Base-by-base conservation (phyloP, 2,797 vertebrate genomes). In the Acanthopagrus latus region DNA sequence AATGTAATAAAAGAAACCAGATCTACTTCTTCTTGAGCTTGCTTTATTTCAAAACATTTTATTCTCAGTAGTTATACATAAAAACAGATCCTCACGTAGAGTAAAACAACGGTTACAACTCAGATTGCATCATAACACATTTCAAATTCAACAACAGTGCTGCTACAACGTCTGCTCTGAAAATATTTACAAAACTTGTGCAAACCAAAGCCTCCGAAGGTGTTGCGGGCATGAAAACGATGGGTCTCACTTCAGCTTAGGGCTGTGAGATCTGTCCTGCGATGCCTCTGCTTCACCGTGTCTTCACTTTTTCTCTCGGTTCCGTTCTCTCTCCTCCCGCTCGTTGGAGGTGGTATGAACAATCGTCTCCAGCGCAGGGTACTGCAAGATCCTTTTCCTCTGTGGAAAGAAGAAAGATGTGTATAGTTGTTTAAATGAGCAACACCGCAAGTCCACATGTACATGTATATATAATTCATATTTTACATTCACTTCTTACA, bases 331-430 rank as follows among this genome's bases (percentile, higher is more conserved):
- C 74, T 77, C 50, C 80, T 95, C 94, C 9, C 82, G 90, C 59
- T 95, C 91, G 3, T 89, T 93, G 43, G 91, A 87, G 12, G 81
- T 57, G 3, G 76, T 81, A 29, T 96, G 95, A 83, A 94, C 88
- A 16, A 96, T 95, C 0, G 93, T 91, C 88, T 96, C 95, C 87
- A 96, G 76, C 0, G 95, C 94, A 0, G 94, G 93, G 56, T 91
- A 96, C 78, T 86, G 94, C 43, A 94, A 66, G 62, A 91, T 86
- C 85, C 58, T 91, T 78, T 88, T 94, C 79, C 88, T 94, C 95
- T 96, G 92, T 33, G 52, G 46, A 65, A n/a, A 17, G 71, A 71
- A 47, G 20, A 80, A 71, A 48, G n/a, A 79, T 1, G n/a, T 14
- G n/a, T 23, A 64, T 25, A 56, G 17, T 60, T 47, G 46, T 56